These are phyloP conservation scores for Myanophis thanlyinensis DNA, from an alignment of 2,113 vertebrate genomes.

Conservation along the genomic window DNA sequence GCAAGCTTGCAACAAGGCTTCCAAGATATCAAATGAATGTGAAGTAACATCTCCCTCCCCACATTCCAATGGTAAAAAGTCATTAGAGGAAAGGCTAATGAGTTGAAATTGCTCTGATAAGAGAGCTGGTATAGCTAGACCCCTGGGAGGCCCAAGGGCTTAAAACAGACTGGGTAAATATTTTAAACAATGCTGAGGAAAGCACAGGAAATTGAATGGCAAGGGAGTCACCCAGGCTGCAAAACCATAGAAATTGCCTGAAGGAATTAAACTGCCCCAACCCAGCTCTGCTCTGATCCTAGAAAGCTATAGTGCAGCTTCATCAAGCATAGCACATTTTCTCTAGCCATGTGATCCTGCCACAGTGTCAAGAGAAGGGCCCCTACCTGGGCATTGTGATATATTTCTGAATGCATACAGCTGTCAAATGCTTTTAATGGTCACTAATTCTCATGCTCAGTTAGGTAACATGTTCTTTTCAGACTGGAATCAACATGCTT, in stretches of 20 bases:
- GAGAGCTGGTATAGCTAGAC: constrained; percentile 6
- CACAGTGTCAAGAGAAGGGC: neutral
- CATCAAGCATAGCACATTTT: neutral
- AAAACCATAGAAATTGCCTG: neutral
- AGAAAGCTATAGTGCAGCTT: neutral
- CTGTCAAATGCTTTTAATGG: neutral
- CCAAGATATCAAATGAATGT: neutral
- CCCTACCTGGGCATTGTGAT: neutral
- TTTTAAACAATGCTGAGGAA: constrained; percentile 13
- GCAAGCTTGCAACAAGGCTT: neutral
- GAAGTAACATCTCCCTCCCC: constrained; percentile 7
- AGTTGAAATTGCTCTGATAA: constrained; percentile 8
- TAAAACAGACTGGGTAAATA: neutral
- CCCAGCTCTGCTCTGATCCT: neutral
- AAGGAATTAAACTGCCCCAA: neutral
- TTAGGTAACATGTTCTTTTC: neutral
- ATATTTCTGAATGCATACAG: neutral
- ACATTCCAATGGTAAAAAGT: constrained; percentile 21
- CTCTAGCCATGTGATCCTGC: neutral
- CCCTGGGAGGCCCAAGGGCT: constrained; percentile 1
- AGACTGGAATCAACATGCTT: neutral
- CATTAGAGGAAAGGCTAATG: constrained; percentile 3
- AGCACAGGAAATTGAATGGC: constrained; percentile 14
- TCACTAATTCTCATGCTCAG: neutral
- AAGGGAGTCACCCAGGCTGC: neutral